A percentile compares a stretch with the other conserved stretches of the same genome.
Evolutionary conservation across 2,888 invertebrate species (phyloP).

Genomic region (Kryphioiulus occultus): DNA sequence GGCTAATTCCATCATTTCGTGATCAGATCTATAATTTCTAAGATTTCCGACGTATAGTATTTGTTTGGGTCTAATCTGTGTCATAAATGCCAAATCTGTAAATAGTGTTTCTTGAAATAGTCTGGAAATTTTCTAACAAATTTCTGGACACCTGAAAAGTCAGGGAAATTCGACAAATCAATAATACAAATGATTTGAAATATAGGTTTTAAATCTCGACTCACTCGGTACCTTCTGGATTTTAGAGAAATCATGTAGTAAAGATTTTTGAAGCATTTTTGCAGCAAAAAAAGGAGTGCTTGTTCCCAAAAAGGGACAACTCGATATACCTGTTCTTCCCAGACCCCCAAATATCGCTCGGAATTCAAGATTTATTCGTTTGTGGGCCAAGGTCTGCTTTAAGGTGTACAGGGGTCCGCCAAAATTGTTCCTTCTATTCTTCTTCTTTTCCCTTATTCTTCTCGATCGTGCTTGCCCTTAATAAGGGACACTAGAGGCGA

Average conservation of each 20-base stretch:
- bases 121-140: too few relatives aligned
- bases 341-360: constrained; percentile 11
- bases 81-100: too few relatives aligned
- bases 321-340: constrained; percentile 1
- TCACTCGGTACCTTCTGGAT: not conserved
- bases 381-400: constrained; percentile 33
- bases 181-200: too few relatives aligned
- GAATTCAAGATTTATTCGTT: constrained; percentile 31
- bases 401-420: not conserved
- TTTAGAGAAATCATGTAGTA: not conserved
- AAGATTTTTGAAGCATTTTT: not conserved
- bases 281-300: not conserved
- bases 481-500: not conserved
- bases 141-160: too few relatives aligned
- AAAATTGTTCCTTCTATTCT: not conserved
- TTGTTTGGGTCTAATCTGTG: too few relatives aligned
- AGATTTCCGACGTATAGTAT: too few relatives aligned
- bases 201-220: too few relatives aligned
- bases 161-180: too few relatives aligned
- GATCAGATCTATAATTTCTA: too few relatives aligned
- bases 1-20: too few relatives aligned
- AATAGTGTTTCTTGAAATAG: too few relatives aligned
- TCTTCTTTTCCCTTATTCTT: not conserved
- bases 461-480: not conserved
- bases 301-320: constrained; percentile 7